Evolutionary conservation across 2,797 vertebrate genomes (phyloP).

Genomic region (Betta splendens): DNA sequence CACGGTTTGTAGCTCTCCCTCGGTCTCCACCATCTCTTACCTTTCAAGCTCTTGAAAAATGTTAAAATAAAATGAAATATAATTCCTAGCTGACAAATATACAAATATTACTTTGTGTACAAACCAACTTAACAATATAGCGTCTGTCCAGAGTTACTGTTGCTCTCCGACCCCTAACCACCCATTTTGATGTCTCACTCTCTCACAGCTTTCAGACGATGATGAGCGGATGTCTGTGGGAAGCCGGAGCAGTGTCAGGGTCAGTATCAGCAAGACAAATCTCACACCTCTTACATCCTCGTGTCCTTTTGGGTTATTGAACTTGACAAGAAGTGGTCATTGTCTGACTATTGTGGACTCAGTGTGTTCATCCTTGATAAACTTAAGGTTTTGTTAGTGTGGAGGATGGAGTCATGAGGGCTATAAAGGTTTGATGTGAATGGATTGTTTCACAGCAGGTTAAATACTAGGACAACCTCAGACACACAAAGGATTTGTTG

Average conservation of each 20-base stretch:
- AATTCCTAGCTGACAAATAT: too few species aligned
- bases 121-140: neutral
- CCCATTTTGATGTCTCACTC: constrained; percentile 43
- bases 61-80: neutral
- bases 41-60: constrained; percentile 10
- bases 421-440: constrained; percentile 12
- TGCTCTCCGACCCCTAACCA: constrained; percentile 25
- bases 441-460: constrained; percentile 13
- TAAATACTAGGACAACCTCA: neutral
- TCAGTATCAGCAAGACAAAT: constrained; percentile 79
- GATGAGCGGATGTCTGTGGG: constrained; percentile 93
- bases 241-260: constrained; percentile 90
- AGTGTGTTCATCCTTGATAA: constrained; percentile 1
- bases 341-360: constrained; percentile 1
- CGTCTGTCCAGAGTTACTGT: neutral
- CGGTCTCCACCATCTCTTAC: constrained; percentile 32
- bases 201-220: constrained; percentile 90
- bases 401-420: constrained; percentile 43
- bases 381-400: constrained; percentile 1
- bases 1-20: constrained; percentile 86
- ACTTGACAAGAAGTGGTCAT: neutral
- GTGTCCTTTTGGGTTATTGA: neutral
- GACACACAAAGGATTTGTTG: constrained; percentile 6
- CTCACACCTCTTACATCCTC: neutral
- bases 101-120: too few species aligned